These are phyloP conservation scores for Melinaea marsaeus DNA, from an alignment of 2,888 invertebrate genomes.

Conservation along the genomic window DNA sequence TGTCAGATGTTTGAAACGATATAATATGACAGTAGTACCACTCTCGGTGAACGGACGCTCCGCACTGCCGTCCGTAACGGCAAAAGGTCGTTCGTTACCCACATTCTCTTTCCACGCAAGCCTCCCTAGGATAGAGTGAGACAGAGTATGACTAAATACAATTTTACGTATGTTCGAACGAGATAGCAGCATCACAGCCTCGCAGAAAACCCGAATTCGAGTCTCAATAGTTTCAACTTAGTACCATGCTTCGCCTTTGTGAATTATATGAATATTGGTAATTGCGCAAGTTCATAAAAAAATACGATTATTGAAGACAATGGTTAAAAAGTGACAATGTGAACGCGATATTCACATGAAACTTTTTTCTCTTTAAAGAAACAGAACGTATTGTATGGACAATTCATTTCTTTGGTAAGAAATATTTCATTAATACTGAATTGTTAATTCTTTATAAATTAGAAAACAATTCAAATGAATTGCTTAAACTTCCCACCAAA, in stretches of 20 bases:
- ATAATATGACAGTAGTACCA: conserved; percentile 52
- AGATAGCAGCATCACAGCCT: conserved; percentile 57
- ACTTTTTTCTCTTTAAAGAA: conserved; percentile 30
- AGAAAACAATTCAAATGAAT: conserved; percentile 1
- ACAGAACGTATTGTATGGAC: conserved; percentile 15
- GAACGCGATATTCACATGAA: conserved; percentile 27
- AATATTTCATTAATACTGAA: conserved; percentile 15
- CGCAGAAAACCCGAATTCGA: conserved; percentile 73
- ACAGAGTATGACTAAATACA: conserved; percentile 44
- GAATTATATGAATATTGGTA: conserved; percentile 68
- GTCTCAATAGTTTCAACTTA: conserved; percentile 74
- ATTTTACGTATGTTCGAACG: conserved; percentile 40
- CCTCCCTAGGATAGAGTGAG: conserved; percentile 70
- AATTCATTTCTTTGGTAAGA: conserved; percentile 15
- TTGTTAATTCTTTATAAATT: conserved; percentile 3
- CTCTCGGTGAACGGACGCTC: conserved; percentile 70
- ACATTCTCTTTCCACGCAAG: conserved; percentile 79
- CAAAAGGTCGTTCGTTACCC: conserved; percentile 78
- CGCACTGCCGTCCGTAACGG: conserved; percentile 75
- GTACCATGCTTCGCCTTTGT: conserved; percentile 70
- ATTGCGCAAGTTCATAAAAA: conserved; percentile 54
- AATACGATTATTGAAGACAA: conserved; percentile 34
- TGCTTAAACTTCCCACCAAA: no score
- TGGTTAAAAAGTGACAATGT: conserved; percentile 34
- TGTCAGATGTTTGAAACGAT: conserved; percentile 61